phyloP scores from a whole-genome alignment of 2,888 invertebrate genomes.

The Clostera curtula region DNA sequence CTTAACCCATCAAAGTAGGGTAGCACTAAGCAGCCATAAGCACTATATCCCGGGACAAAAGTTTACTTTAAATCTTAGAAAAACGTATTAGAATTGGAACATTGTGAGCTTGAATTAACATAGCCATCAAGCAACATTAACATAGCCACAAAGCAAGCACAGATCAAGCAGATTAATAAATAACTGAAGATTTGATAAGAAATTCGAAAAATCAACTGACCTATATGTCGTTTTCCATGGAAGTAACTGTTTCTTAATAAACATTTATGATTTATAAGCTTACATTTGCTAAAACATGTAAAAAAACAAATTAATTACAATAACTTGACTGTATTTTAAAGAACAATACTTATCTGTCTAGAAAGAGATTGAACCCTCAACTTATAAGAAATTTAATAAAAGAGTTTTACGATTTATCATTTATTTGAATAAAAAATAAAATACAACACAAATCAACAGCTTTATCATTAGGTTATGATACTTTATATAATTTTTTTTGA shows the following conservation, averaged over 20 bases:
- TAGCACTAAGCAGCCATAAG: too few species aligned
- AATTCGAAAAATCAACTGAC: conserved; percentile 10
- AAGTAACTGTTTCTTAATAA: conserved; percentile 10
- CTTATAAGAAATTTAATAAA: conserved; percentile 1
- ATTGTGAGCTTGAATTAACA: conserved; percentile 8
- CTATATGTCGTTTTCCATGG: conserved; percentile 5
- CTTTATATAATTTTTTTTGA: conserved; percentile 10
- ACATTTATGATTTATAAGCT: conserved; percentile 10
- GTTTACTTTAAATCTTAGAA: conserved; percentile 9
- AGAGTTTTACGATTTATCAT: conserved; percentile 1
- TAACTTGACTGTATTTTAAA: conserved; percentile 2
- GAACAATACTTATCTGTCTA: conserved; percentile 1
- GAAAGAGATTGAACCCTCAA: conserved; percentile 1
- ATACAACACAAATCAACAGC: conserved; percentile 1
- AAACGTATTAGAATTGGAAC: conserved; percentile 6
- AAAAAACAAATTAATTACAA: conserved; percentile 1
- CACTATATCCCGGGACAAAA: too few species aligned
- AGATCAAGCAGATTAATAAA: conserved; percentile 10
- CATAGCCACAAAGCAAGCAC: too few species aligned
- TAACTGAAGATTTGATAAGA: conserved; percentile 8
- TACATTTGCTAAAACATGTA: conserved; percentile 4
- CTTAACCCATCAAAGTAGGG: too few species aligned
- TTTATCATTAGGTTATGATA: conserved; percentile 1
- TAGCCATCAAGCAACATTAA: too few species aligned
- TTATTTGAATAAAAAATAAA: background rate